Conservation (phyloP, 2,797 vertebrate species). For the Catostomus latipinnis region DNA sequence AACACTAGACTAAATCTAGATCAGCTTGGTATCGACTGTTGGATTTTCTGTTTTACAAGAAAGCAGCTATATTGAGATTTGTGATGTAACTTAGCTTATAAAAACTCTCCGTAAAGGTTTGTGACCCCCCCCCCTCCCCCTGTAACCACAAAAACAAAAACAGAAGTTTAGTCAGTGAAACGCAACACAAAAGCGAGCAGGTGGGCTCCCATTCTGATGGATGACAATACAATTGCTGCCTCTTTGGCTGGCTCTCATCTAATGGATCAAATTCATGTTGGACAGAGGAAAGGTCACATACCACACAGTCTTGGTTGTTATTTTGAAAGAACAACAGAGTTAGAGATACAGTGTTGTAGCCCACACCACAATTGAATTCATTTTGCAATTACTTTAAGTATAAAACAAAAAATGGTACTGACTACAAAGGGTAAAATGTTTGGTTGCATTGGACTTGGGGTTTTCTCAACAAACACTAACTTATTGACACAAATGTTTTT, state of each 20-base stretch:
- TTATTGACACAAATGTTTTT: no score
- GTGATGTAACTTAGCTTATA: not conserved
- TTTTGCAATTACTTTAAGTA: no score
- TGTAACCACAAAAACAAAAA: no score
- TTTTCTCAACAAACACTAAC: no score
- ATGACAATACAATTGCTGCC: slow-evolving; percentile 69
- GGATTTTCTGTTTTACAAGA: not conserved
- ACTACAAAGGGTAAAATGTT: no score
- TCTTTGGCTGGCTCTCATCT: slow-evolving; percentile 64
- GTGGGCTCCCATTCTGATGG: slow-evolving; percentile 66
- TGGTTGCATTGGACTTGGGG: no score
- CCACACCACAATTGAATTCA: no score
- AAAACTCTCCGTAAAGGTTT: slow-evolving; percentile 23
- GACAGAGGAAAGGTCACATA: slow-evolving; percentile 81
- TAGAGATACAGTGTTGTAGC: slow-evolving; percentile 47
- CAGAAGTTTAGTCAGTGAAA: slow-evolving; percentile 47
- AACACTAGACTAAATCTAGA: slow-evolving; percentile 5
- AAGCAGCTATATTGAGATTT: not conserved
- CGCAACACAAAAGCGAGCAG: slow-evolving; percentile 51
- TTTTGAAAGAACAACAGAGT: slow-evolving; percentile 78
- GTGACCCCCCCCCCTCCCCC: no score
- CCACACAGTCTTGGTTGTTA: slow-evolving; percentile 74
- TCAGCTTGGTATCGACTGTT: not conserved
- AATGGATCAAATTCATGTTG: slow-evolving; percentile 76
- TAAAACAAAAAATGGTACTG: no score